phyloP scores from a whole-genome alignment of 2,113 vertebrate genomes.

The Aix galericulata region DNA sequence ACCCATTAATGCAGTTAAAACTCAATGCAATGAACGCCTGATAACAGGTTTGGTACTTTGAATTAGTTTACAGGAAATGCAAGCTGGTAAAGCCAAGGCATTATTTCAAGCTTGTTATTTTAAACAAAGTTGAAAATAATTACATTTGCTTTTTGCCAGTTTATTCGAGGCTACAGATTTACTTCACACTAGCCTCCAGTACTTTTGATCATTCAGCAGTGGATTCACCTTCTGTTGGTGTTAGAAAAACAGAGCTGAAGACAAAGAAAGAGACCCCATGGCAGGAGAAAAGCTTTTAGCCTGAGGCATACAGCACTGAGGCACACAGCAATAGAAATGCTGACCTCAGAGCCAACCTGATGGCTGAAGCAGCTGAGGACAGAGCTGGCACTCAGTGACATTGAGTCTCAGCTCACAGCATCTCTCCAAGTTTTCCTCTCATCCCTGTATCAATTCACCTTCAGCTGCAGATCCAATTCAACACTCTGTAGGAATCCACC shows the following conservation, averaged over 20 bases:
- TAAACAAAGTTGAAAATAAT: not conserved
- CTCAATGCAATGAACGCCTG: not conserved
- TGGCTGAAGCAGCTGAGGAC: not conserved
- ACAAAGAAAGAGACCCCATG: not conserved
- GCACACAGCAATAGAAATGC: not conserved
- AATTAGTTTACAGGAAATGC: slow-evolving; percentile 4
- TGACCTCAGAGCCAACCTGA: not conserved
- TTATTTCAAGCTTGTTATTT: slow-evolving; percentile 26
- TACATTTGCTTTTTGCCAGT: not conserved
- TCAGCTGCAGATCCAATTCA: not conserved
- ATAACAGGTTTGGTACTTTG: slow-evolving; percentile 4
- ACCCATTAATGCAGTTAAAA: not conserved
- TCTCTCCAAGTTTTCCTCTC: not conserved
- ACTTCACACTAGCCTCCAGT: not conserved
- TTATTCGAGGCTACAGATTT: not conserved
- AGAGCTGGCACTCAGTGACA: not conserved
- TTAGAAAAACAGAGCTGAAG: not conserved
- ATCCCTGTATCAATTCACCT: not conserved
- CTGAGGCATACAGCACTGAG: not conserved
- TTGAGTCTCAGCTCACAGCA: rapidly evolving
- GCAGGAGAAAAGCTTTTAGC: not conserved
- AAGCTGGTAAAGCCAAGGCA: not conserved
- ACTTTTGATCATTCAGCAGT: not conserved
- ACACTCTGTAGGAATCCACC: not conserved
- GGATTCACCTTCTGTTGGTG: not conserved